These are phyloP conservation scores for Leptoteleia sp. DNA, from an alignment of 1,140 invertebrate genomes.

Conservation along the genomic window DNA sequence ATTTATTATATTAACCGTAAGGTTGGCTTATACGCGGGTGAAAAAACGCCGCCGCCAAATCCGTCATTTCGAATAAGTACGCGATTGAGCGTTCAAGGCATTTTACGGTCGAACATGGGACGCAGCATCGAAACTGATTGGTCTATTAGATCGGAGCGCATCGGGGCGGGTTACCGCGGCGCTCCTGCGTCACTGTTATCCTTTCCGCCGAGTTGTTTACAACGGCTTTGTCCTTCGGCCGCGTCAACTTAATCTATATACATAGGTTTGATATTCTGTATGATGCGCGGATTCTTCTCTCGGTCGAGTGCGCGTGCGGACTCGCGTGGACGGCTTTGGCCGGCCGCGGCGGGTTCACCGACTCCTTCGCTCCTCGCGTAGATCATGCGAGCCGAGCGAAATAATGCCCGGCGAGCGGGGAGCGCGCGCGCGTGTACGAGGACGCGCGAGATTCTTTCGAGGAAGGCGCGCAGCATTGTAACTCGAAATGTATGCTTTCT, in stretches of 20 bases:
- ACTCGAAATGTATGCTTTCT: slow-evolving; percentile 27
- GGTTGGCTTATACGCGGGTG: too few species aligned
- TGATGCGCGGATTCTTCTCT: slow-evolving; percentile 47
- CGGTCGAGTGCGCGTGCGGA: slow-evolving; percentile 61
- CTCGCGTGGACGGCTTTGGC: slow-evolving; percentile 54
- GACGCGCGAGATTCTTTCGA: slow-evolving; percentile 46
- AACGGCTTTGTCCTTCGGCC: slow-evolving; percentile 52
- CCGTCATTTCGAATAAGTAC: too few species aligned
- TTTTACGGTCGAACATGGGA: too few species aligned
- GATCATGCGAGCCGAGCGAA: slow-evolving; percentile 61
- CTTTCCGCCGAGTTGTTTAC: slow-evolving; percentile 33
- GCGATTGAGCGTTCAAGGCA: too few species aligned
- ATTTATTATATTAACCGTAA: too few species aligned
- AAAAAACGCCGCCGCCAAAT: too few species aligned
- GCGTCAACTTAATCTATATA: slow-evolving; percentile 57
- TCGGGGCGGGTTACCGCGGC: too few species aligned
- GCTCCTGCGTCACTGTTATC: slow-evolving; percentile 14
- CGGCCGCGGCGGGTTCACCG: slow-evolving; percentile 60
- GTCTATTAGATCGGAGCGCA: too few species aligned
- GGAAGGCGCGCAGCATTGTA: slow-evolving; percentile 28
- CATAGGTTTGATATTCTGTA: slow-evolving; percentile 52
- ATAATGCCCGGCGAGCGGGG: slow-evolving; percentile 23
- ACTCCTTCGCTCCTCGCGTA: slow-evolving; percentile 62
- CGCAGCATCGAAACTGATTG: too few species aligned
- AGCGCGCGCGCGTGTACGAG: slow-evolving; percentile 18